Base-by-base conservation (phyloP, 2,888 invertebrate species). In the Tholera decimalis region DNA sequence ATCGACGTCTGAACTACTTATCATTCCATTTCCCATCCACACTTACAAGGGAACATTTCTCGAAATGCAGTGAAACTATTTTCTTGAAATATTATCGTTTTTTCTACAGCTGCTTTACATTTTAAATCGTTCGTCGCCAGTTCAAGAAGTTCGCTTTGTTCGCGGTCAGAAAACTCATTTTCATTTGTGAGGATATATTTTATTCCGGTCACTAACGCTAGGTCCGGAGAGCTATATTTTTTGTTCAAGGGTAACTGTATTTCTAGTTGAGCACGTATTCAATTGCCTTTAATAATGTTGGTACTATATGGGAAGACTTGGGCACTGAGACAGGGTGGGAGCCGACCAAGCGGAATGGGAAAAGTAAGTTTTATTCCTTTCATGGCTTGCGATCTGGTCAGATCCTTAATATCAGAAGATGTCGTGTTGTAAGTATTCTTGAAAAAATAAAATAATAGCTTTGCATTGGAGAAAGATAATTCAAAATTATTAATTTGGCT, bases 61-160 rank as follows among this genome's bases (percentile, higher is more conserved):
- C n/a, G 6, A 54, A 35, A 24, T 18, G 24, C 26, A 57, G 18
- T 41, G 15, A 35, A 53, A 77, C 47, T 46, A 30, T 9, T 56
- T 33, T 55, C 24, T 33, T 20, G 8, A 57, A 56, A 28, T 51
- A 39, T 35, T 13, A 28, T 44, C n/a, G 41, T 33, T 13, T 49
- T 68, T 57, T 57, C 33, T 39, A n/a, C 11, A 20, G 9, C 56
- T 49, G 47, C 11, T 76, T 72, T 71, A 53, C 51, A 73, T 71
- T 71, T 71, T 39, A 62, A 62, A 62, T 60, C 46, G 35, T 39
- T 35, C 47, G 11, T 35, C 7, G 28, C 24, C 26, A 15, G 28
- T 55, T 57, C 50, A 35, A 56, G 30, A 60, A 37, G 28, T 56
- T 41, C 5, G 28, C 18, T 37, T 13, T 0, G 33, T 44, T 35